Percentiles rank a stretch among this genome's conserved stretches.
Conservation (phyloP, 2,113 vertebrate species). For the Gallinago paraguaiae region DNA sequence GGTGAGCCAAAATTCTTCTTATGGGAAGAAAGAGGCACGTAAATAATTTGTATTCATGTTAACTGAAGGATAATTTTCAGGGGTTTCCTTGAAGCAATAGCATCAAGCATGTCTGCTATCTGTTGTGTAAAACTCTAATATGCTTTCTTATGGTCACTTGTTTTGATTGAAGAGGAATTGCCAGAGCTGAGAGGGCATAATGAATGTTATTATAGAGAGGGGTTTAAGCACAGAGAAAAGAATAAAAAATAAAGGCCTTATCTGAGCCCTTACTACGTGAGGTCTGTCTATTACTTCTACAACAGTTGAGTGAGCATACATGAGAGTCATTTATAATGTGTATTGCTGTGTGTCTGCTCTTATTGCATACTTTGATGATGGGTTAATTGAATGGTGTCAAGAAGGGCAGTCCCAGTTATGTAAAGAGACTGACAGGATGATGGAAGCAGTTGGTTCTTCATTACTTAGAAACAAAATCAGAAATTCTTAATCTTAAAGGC, state of each 20-base stretch:
- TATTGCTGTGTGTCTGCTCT: slow-evolving; percentile 4
- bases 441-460: slow-evolving; percentile 4
- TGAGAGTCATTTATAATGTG: slow-evolving; percentile 48
- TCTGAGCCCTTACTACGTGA: background rate
- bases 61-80: background rate
- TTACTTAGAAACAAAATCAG: slow-evolving; percentile 49
- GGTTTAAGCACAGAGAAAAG: slow-evolving; percentile 25
- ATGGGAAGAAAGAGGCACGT: background rate
- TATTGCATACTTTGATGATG: slow-evolving; percentile 33
- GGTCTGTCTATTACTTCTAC: slow-evolving; percentile 14
- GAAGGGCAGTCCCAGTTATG: background rate
- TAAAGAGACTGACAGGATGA: background rate
- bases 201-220: slow-evolving; percentile 3
- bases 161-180: slow-evolving; percentile 46
- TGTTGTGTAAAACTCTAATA: background rate
- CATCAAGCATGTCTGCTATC: background rate
- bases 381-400: slow-evolving; percentile 67
- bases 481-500: slow-evolving; percentile 5
- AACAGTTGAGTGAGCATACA: slow-evolving; percentile 34
- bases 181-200: background rate
- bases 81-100: background rate
- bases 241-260: background rate
- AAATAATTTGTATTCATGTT: background rate
- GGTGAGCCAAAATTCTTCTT: background rate
- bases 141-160: slow-evolving; percentile 35